phyloP scores from a whole-genome alignment of 2,888 invertebrate species.

The Hyles lineata region DNA sequence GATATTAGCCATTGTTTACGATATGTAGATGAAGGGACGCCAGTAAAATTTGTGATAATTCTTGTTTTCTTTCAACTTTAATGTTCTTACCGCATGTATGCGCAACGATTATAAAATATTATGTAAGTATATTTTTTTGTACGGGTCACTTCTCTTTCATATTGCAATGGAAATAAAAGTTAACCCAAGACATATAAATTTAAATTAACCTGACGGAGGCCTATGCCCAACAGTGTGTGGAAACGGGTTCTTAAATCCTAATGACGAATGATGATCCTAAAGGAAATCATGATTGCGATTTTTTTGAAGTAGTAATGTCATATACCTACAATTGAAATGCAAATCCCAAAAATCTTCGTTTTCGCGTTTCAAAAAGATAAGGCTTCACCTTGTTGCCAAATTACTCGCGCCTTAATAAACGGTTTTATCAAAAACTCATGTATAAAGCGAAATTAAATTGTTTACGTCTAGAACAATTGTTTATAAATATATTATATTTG shows the following conservation, averaged over 20 bases:
- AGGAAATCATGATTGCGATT: no score
- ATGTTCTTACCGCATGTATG: background rate
- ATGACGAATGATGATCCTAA: no score
- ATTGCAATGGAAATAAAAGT: no score
- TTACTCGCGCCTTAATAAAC: background rate
- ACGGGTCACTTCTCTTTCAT: no score
- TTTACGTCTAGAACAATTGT: slow-evolving; percentile 7
- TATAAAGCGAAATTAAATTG: slow-evolving; percentile 11
- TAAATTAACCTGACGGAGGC: no score
- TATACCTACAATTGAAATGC: background rate
- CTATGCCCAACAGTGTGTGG: no score
- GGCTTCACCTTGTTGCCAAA: background rate
- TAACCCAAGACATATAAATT: no score
- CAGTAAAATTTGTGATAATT: background rate
- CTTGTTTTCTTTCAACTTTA: background rate
- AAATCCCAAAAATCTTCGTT: background rate
- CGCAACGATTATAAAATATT: background rate
- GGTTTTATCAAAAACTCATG: slow-evolving; percentile 1
- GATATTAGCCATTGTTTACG: background rate
- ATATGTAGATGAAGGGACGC: background rate
- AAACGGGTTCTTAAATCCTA: no score
- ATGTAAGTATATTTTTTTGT: background rate
- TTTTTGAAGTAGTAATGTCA: background rate
- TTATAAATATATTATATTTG: slow-evolving; percentile 3
- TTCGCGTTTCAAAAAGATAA: background rate